Percentiles rank a stretch among this genome's conserved stretches.
Conservation (phyloP, 2,113 vertebrate genomes). For the Albula goreensis region DNA sequence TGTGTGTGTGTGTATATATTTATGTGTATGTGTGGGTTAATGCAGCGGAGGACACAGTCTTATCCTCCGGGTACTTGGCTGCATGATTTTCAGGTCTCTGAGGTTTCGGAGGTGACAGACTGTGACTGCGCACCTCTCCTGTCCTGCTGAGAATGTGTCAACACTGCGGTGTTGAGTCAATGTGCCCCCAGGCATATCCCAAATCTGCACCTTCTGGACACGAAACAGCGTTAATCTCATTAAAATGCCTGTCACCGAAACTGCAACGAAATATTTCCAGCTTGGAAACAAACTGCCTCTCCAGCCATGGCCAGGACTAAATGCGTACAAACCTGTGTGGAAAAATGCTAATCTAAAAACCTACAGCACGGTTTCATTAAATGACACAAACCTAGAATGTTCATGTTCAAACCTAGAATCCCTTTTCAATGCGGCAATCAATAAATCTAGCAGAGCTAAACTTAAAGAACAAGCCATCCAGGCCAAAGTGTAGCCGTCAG, state of each 20-base stretch:
- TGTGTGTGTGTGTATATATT: background rate
- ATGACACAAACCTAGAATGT: background rate
- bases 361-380: no score
- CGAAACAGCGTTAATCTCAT: conserved; percentile 15
- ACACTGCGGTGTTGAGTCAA: conserved; percentile 21
- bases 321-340: background rate
- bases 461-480: conserved; percentile 18
- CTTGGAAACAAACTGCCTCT: no score
- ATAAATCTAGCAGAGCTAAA: conserved; percentile 19
- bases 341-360: conserved; percentile 4
- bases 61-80: background rate
- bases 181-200: background rate
- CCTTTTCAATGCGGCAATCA: conserved; percentile 26
- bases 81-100: background rate
- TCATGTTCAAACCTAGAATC: conserved; percentile 3
- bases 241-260: background rate
- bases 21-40: background rate
- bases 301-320: background rate
- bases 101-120: no score
- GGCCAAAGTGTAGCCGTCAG: background rate
- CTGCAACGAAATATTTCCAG: background rate
- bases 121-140: conserved; percentile 4
- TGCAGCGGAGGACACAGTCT: no score
- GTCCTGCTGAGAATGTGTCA: conserved; percentile 16
- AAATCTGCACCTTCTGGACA: conserved; percentile 24